Conservation (phyloP, 2,113 vertebrate genomes). For the Columba janthina region DNA sequence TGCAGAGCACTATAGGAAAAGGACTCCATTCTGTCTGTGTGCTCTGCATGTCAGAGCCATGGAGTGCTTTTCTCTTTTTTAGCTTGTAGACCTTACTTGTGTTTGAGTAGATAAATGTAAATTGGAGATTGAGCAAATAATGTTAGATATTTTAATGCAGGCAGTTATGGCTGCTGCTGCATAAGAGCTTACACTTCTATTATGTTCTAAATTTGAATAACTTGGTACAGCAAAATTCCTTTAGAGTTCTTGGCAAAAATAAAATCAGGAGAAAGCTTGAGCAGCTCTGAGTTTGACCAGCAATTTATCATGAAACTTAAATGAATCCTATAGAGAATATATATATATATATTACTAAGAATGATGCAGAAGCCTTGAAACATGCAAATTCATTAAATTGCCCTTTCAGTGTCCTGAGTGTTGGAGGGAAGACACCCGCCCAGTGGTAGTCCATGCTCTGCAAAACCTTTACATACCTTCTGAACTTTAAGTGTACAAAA, state of each 20-base stretch:
- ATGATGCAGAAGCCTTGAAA: not conserved
- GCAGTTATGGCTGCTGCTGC: slow-evolving; percentile 51
- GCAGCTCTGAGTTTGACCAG: not conserved
- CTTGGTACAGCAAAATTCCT: slow-evolving; percentile 34
- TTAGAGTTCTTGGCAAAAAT: slow-evolving; percentile 29
- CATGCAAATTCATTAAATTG: not conserved
- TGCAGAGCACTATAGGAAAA: slow-evolving; percentile 58
- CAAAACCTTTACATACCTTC: not conserved
- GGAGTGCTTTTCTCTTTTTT: slow-evolving; percentile 54
- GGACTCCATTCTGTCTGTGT: slow-evolving; percentile 31
- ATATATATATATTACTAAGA: not conserved
- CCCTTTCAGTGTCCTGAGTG: not conserved
- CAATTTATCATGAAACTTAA: not conserved
- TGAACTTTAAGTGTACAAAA: not conserved
- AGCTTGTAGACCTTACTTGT: slow-evolving; percentile 62
- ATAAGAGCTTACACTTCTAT: slow-evolving; percentile 65
- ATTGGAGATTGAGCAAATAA: slow-evolving; percentile 71
- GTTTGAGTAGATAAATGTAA: slow-evolving; percentile 74
- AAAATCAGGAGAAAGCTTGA: slow-evolving; percentile 29
- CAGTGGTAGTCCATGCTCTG: not conserved
- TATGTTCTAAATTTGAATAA: slow-evolving; percentile 70
- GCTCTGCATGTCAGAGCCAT: not conserved
- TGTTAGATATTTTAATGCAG: slow-evolving; percentile 68
- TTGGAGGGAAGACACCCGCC: not conserved
- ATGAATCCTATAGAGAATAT: not conserved